phyloP scores from a whole-genome alignment of 1,140 invertebrate species.

The Lasaia peninsularis region DNA sequence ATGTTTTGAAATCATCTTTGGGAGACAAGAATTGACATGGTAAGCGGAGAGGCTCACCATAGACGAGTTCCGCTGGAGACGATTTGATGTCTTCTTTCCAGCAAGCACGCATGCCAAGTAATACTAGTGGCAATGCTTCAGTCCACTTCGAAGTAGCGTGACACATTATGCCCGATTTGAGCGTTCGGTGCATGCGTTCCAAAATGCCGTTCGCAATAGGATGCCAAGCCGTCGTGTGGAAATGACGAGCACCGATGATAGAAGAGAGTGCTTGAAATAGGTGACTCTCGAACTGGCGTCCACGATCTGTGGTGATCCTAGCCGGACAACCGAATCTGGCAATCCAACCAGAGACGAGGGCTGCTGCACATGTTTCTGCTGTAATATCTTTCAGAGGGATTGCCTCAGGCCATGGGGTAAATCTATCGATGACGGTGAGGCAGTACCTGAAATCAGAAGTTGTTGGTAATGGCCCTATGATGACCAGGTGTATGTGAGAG shows the following conservation, averaged over 20 bases:
- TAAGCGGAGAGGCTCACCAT: conserved; percentile 16
- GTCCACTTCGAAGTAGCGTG: conserved; percentile 15
- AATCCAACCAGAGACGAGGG: conserved; percentile 20
- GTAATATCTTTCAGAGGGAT: conserved; percentile 19
- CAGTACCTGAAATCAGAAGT: conserved; percentile 23
- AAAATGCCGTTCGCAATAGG: conserved; percentile 14
- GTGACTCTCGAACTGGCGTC: conserved; percentile 19
- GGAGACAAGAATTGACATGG: conserved; percentile 17
- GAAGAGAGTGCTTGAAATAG: conserved; percentile 14
- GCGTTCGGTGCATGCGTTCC: conserved; percentile 13
- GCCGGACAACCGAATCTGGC: conserved; percentile 22
- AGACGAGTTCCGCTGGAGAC: conserved; percentile 17
- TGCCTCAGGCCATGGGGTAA: conserved; percentile 20
- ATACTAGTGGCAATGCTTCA: conserved; percentile 19
- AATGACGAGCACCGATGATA: conserved; percentile 12
- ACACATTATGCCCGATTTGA: conserved; percentile 21
- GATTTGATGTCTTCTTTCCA: conserved; percentile 21
- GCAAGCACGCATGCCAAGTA: conserved; percentile 22
- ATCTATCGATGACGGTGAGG: conserved; percentile 23
- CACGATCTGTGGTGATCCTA: conserved; percentile 17
- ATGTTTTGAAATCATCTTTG: conserved; percentile 8
- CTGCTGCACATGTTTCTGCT: conserved; percentile 19
- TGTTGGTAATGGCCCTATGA: conserved; percentile 20
- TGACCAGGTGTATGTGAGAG: conserved; percentile 22
- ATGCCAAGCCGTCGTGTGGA: conserved; percentile 13